A percentile compares a stretch with the other conserved stretches of the same genome.
Evolutionary conservation across 2,797 vertebrate species (phyloP).

Genomic region (Tragopan temminckii): DNA sequence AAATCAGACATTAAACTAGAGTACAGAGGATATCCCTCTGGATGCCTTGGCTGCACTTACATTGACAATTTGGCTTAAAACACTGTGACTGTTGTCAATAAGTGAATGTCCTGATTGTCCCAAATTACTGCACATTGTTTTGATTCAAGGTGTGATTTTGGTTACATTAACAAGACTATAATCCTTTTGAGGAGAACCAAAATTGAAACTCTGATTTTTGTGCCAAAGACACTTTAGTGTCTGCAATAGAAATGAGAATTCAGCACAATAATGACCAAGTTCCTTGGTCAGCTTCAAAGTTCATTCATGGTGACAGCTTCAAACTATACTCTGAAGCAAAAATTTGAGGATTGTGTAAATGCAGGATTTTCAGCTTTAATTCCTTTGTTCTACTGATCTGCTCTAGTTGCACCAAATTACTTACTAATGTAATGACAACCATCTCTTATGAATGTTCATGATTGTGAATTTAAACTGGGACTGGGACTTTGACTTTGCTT

Average conservation of each 20-base stretch:
- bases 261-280: neutral
- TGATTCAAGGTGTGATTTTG: neutral
- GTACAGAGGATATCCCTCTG: neutral
- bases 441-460: neutral
- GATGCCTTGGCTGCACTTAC: neutral
- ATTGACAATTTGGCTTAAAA: neutral
- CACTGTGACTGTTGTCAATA: neutral
- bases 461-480: neutral
- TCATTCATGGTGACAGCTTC: neutral
- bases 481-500: neutral
- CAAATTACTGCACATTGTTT: neutral
- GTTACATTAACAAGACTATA: neutral
- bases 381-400: neutral
- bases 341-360: neutral
- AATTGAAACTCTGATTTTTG: neutral
- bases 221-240: neutral
- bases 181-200: neutral
- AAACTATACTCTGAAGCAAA: neutral
- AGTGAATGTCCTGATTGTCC: neutral
- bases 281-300: neutral
- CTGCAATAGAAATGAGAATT: neutral
- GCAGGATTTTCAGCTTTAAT: neutral
- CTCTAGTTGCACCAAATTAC: neutral
- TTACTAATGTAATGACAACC: neutral
- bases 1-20: neutral